Conservation (phyloP, 2,113 vertebrate genomes). For the Otolemur garnettii region DNA sequence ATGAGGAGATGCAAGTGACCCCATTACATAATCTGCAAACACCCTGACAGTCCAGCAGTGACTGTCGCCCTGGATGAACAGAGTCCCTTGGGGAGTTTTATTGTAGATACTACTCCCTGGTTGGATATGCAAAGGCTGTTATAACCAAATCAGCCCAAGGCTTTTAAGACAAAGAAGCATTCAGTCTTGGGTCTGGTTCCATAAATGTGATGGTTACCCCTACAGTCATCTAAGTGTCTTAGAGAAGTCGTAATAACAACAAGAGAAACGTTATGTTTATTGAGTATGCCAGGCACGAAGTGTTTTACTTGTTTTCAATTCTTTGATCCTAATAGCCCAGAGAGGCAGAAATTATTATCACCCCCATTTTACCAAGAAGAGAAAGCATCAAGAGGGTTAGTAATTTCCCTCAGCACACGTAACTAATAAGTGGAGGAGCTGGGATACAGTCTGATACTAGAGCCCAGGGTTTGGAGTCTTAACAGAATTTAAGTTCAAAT, state of each 20-base stretch:
- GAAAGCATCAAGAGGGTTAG: background rate
- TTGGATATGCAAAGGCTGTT: background rate
- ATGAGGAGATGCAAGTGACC: background rate
- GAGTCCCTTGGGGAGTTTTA: background rate
- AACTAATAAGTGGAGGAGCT: background rate
- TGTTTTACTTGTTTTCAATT: background rate
- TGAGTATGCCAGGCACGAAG: background rate
- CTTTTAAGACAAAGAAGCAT: background rate
- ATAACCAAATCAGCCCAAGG: background rate
- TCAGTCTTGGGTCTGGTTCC: background rate
- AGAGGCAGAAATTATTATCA: slow-evolving; percentile 28
- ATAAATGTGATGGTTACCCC: background rate
- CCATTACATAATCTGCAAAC: no score
- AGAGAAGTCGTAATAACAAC: background rate
- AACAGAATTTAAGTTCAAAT: background rate
- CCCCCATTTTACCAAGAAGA: background rate
- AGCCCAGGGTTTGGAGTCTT: background rate
- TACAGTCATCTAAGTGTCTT: background rate
- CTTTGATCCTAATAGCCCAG: background rate
- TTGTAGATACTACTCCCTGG: background rate
- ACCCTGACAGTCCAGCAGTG: background rate
- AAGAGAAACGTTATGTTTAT: background rate
- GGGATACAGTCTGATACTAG: accelerated
- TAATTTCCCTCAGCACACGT: background rate
- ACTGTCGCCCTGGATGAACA: background rate